Base-by-base conservation (phyloP, 2,113 vertebrate genomes). In the Nestor notabilis region DNA sequence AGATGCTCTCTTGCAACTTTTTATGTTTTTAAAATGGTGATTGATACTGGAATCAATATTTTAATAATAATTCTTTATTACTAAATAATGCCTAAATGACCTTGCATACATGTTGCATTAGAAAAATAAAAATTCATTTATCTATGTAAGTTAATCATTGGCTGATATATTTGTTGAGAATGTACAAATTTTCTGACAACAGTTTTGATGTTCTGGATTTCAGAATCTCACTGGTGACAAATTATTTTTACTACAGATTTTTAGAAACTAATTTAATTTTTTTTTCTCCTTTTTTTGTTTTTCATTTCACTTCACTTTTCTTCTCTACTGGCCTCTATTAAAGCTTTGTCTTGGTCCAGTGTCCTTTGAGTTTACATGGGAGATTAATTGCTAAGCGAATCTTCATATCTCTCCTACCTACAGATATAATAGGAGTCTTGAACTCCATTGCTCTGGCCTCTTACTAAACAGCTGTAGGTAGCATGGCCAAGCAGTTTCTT, bases 271-370 rank as follows among this genome's bases (percentile, higher is more conserved):
- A 24, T 12, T 66, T 43, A n/a, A 23, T 58, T 58, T n/a, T 35
- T 46, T 17, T 46, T 24, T 2, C 1, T 7, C 1, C 4, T 18
- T 5, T 65, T n/a, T 50, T 12, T n/a, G n/a, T n/a, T 58, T 56
- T 56, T 10, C 53, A 24, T 8, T 20, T 11, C 0, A 29, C 15
- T 4, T 3, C 4, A 6, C 2, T 87, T 86, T 75, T 87, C 7
- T 44, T 64, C 53, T 69, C 14, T 13, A 53, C 9, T 58, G 23
- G 46, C 9, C 81, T 63, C 8, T 61, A 2, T 72, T 69, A 33
- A 46, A 56, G 21, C 46, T n/a, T 18, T 49, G 4, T 83, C 37
- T 86, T 74, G 7, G 17, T 44, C 89, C 37, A 66, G 5, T 16
- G 19, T 84, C 29, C 31, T 84, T 81, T 83, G 41, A 74, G n/a